Evolutionary conservation across 1,140 invertebrate species (phyloP).

Genomic region (Drosophila funebris): DNA sequence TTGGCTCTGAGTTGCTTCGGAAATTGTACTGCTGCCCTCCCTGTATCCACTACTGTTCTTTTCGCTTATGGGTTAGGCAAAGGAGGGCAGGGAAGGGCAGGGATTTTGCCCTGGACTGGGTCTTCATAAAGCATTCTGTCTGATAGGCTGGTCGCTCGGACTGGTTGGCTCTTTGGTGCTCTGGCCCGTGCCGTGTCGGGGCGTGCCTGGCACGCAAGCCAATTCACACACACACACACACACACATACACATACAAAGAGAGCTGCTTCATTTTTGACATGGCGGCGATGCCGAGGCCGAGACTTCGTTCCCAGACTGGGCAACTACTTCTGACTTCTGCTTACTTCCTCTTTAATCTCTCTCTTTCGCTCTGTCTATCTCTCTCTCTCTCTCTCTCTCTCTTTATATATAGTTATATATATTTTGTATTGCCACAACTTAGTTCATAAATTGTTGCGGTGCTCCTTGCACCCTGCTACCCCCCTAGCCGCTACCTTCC

Average conservation of each 20-base stretch:
- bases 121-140: conserved; percentile 37
- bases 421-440: conserved; percentile 47
- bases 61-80: not conserved
- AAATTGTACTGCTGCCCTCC: not conserved
- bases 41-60: not conserved
- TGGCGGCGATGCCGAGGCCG: conserved; percentile 50
- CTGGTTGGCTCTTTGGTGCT: conserved; percentile 63
- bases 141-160: conserved; percentile 78
- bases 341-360: conserved; percentile 25
- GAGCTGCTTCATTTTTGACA: conserved; percentile 62
- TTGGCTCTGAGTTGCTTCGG: not conserved
- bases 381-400: no score
- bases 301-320: conserved; percentile 54
- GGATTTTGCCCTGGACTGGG: not conserved
- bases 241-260: not conserved
- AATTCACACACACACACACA: conserved; percentile 33
- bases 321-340: conserved; percentile 76
- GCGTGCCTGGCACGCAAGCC: conserved; percentile 74
- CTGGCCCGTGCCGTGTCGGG: conserved; percentile 45
- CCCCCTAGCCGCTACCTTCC: not conserved
- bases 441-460: conserved; percentile 80
- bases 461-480: not conserved
- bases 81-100: no score
- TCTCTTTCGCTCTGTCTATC: no score
- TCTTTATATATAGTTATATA: conserved; percentile 36